These are phyloP conservation scores for Takifugu rubripes DNA, from an alignment of 2,797 vertebrate species.

Conservation along the genomic window DNA sequence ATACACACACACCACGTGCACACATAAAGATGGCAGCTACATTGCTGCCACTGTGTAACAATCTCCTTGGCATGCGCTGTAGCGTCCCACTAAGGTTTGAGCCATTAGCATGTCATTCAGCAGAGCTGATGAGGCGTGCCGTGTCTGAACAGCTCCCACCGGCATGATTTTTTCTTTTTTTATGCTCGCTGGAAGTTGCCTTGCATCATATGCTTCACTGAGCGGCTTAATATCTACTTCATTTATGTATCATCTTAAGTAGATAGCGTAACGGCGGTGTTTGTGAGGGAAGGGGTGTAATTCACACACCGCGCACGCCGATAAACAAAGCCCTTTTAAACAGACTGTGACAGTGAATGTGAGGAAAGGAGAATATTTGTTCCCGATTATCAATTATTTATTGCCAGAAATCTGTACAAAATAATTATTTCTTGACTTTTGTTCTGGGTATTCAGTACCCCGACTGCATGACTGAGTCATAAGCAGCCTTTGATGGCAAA, in stretches of 20 bases:
- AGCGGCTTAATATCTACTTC: constrained; percentile 57
- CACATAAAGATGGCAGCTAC: too few relatives aligned
- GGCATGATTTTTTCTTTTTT: constrained; percentile 44
- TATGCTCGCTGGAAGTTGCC: constrained; percentile 51
- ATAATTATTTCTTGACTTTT: background rate
- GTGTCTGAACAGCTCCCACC: constrained; percentile 56
- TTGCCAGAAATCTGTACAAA: background rate
- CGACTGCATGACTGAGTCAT: too few relatives aligned
- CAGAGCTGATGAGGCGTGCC: constrained; percentile 56
- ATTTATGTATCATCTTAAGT: constrained; percentile 40
- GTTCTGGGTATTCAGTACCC: too few relatives aligned
- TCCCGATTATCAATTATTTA: background rate
- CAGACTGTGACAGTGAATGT: too few relatives aligned
- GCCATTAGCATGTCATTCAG: constrained; percentile 55
- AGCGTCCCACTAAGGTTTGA: constrained; percentile 35
- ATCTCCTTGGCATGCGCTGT: constrained; percentile 19
- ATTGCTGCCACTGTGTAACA: background rate
- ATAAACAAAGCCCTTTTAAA: constrained; percentile 1
- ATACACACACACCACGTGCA: too few relatives aligned
- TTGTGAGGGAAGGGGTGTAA: background rate
- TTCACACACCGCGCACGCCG: background rate
- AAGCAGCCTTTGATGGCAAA: too few relatives aligned
- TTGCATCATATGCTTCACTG: constrained; percentile 62
- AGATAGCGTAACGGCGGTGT: constrained; percentile 17
- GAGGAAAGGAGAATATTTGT: background rate